phyloP scores from a whole-genome alignment of 2,113 vertebrate genomes.

The Zapornia atra region DNA sequence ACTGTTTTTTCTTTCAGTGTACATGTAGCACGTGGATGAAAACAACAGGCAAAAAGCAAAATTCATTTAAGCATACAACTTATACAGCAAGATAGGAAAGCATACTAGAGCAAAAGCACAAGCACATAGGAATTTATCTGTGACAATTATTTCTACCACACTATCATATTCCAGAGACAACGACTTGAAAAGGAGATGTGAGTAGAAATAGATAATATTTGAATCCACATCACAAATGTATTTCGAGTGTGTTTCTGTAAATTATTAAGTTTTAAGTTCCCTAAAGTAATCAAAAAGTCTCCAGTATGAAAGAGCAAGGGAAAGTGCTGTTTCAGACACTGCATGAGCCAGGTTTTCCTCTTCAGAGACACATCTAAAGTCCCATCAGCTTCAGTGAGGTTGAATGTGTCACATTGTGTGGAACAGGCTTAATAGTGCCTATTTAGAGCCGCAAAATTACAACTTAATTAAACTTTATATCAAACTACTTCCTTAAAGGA shows the following conservation, averaged over 20 bases:
- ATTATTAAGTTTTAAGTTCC: background rate
- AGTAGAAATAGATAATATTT: background rate
- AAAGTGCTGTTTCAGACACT: background rate
- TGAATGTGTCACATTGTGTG: background rate
- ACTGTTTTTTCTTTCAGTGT: background rate
- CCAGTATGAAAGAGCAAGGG: background rate
- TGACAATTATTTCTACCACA: background rate
- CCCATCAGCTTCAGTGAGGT: background rate
- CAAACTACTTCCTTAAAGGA: too few species aligned
- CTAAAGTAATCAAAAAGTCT: background rate
- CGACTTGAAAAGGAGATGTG: background rate
- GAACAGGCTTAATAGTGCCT: background rate
- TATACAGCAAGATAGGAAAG: background rate
- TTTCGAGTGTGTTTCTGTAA: background rate
- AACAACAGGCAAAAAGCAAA: background rate
- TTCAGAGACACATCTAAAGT: background rate
- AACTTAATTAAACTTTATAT: background rate
- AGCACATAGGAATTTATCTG: background rate
- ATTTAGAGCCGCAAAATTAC: background rate
- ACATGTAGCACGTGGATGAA: background rate
- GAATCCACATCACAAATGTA: background rate
- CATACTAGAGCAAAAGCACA: too few species aligned
- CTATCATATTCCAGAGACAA: background rate
- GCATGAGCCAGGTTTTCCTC: background rate
- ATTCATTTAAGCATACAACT: background rate